Base-by-base conservation (phyloP, 2,888 invertebrate species). In the Marronus borbonicus region DNA sequence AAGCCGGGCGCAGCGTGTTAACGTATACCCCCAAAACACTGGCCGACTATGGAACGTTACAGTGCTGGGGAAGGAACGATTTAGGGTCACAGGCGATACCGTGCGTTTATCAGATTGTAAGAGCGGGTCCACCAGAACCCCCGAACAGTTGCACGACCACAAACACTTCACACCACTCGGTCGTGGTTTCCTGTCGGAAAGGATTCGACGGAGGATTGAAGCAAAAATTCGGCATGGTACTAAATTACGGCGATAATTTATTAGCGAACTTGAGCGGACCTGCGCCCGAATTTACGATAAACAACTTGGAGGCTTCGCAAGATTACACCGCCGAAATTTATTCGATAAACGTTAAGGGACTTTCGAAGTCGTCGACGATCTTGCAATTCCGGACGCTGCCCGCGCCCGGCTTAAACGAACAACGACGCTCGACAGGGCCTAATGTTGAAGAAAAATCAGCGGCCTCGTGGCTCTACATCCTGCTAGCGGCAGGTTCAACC, bases 21-120 rank as follows among this genome's bases (percentile, higher is more conserved):
- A 88, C 87, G 8, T 92, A 92, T 86, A 89, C 90, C 86, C 91
- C 92, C 75, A 91, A 91, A 80, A 90, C 90, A 1, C 91, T 92
- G 49, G 90, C 92, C 0, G 91, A 95, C 87, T 95, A 95, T 86
- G 95, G 95, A 24, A 94, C 94, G 85, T 90, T 95, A n/a, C 92
- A 94, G 80, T 95, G 95, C 84, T 92, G 94, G 87, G 95, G 93
- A 0, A 90, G 90, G 65, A 95, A 95, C 87, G 90, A 91, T 8
- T 92, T 94, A 36, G 95, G 95, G 1, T 87, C 91, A 4, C 95
- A 95, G 87, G 89, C 90, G 62, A 90, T 92, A 78, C 94, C 95
- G 0, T 95, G 95, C 85, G 90, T 94, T 58, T 95, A 92, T 86
- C 94, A 94, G 85, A 93, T 95, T 76, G 91, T 94, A 69, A 94